A percentile compares a stretch with the other conserved stretches of the same genome.
Conservation (phyloP, 1,140 invertebrate species). For the Drosophila equinoxialis region DNA sequence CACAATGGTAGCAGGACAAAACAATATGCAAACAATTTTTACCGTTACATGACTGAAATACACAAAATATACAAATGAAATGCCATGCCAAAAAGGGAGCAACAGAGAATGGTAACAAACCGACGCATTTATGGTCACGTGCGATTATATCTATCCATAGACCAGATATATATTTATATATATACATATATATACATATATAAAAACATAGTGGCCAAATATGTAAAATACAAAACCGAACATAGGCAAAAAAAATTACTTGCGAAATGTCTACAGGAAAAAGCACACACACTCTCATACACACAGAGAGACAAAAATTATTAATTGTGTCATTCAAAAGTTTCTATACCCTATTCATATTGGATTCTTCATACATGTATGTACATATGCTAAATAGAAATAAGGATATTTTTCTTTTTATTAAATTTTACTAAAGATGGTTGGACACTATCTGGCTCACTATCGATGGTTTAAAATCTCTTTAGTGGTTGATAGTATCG, state of each 20-base stretch:
- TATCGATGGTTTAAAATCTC: too few species aligned
- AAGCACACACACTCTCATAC: not conserved
- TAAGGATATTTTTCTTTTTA: too few species aligned
- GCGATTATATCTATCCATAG: conserved; percentile 46
- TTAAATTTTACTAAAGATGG: too few species aligned
- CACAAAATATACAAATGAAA: conserved; percentile 52
- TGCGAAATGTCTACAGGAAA: conserved; percentile 36
- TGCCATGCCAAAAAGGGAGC: conserved; percentile 2
- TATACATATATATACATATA: conserved; percentile 19
- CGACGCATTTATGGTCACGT: conserved; percentile 71
- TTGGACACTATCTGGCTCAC: too few species aligned
- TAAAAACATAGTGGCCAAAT: conserved; percentile 12
- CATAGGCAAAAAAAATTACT: conserved; percentile 32
- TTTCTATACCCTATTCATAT: not conserved
- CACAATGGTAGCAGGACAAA: conserved; percentile 67
- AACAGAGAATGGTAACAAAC: conserved; percentile 29
- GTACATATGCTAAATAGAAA: too few species aligned
- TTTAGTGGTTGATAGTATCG: too few species aligned
- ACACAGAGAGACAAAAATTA: not conserved
- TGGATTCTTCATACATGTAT: too few species aligned
- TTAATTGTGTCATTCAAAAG: not conserved
- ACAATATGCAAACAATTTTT: conserved; percentile 81
- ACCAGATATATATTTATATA: conserved; percentile 11
- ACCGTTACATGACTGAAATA: conserved; percentile 78
- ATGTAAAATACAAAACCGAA: conserved; percentile 49